These are phyloP conservation scores for Lepidurus couesii DNA, from an alignment of 1,140 invertebrate genomes.

Conservation along the genomic window DNA sequence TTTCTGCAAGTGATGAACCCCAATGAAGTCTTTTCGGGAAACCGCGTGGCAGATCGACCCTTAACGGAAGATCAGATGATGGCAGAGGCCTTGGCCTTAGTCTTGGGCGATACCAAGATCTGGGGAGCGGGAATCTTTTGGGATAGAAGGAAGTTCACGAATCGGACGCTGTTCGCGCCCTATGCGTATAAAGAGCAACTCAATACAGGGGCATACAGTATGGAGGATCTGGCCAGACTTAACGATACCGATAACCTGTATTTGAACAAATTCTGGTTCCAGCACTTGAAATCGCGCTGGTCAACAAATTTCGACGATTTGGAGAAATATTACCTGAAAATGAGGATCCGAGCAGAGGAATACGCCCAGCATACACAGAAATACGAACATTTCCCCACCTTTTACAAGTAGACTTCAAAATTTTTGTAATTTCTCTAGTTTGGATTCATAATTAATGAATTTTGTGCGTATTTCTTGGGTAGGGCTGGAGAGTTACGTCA, in stretches of 20 bases:
- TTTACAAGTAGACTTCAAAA: conserved; percentile 56
- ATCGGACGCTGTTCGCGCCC: conserved; percentile 86
- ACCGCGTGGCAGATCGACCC: conserved; percentile 75
- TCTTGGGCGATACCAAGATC: conserved; percentile 84
- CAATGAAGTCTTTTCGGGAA: conserved; percentile 88
- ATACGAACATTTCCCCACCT: conserved; percentile 85
- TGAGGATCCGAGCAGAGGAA: conserved; percentile 83
- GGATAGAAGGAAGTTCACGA: conserved; percentile 92
- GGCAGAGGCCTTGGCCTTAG: conserved; percentile 80
- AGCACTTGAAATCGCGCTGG: conserved; percentile 85
- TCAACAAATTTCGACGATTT: conserved; percentile 85
- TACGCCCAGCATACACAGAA: conserved; percentile 71
- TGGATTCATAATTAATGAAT: conserved; percentile 40
- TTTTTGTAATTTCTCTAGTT: not conserved
- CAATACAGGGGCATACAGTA: conserved; percentile 74
- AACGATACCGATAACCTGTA: conserved; percentile 70
- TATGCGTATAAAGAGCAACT: conserved; percentile 82
- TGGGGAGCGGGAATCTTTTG: conserved; percentile 89
- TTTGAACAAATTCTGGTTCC: conserved; percentile 77
- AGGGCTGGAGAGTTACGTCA: conserved; percentile 76
- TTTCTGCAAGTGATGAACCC: conserved; percentile 91
- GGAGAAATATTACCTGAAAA: conserved; percentile 87
- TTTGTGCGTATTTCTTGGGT: conserved; percentile 42
- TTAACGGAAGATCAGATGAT: conserved; percentile 92
- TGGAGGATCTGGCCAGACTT: conserved; percentile 78